Evolutionary conservation across 2,113 vertebrate genomes (phyloP), one percentile per base, ranked within the genome.

Genomic region (Casuarius casuarius): DNA sequence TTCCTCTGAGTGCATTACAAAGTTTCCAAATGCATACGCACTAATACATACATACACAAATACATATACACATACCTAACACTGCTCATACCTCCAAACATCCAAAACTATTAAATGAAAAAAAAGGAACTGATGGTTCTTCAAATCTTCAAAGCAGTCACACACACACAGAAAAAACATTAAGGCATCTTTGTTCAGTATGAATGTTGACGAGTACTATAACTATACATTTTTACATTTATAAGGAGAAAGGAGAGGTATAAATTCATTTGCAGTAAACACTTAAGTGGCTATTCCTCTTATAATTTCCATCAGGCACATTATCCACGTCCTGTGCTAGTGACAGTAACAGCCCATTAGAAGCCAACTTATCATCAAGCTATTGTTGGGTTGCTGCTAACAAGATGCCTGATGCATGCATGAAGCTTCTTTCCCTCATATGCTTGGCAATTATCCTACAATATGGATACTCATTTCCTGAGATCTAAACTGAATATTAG

Each of bases 51-150:
- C 11, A 26, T 7, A n/a, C 9, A 61, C 5, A 70, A 6, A 40
- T 4, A 29, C 1, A 2, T 10, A 42, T 18, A 46, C 4, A 14
- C 8, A 23, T 1, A 38, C 11, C 13, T 15, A 52, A 25, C 7
- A 40, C 15, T 46, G 9, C 10, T 67, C 48, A 29, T n/a, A 68
- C 7, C 29, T 40, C 31, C 4, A 66, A 70, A 78, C 48, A 35
- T 31, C 8, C 73, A 81, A 52, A 48, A 29, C 2, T 22, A 12
- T 33, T 49, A n/a, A 29, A 78, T 19, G 13, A 91, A 66, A 33
- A 52, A 71, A 81, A 66, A 9, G 0, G 7, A 52, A 56, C 16
- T 25, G 16, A 51, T 0, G 65, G 46, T 10, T 74, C 49, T 66
- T 78, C 4, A 62, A 8, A 48, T 54, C 40, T 49, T 49, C 19